Conservation (phyloP, 1,140 invertebrate species). For the Arion vulgaris region DNA sequence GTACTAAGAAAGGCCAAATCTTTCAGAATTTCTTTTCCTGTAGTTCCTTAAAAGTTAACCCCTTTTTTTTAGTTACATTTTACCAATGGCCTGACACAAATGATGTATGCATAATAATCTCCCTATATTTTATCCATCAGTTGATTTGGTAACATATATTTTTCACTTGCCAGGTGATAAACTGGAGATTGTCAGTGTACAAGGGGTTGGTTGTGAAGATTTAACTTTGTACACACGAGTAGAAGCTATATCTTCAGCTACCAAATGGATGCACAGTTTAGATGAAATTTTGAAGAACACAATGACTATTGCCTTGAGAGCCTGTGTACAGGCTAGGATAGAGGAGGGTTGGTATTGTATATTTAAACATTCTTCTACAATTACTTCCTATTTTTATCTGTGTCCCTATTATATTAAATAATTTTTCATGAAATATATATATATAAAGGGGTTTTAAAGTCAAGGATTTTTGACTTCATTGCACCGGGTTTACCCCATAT, state of each 20-base stretch:
- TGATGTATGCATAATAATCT: too few relatives aligned
- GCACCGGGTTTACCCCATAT: too few relatives aligned
- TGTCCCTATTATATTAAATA: too few relatives aligned
- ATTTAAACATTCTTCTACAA: background rate
- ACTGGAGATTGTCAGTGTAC: slow-evolving; percentile 62
- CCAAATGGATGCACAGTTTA: slow-evolving; percentile 66
- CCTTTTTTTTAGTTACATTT: too few relatives aligned
- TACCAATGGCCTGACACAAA: too few relatives aligned
- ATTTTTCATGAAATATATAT: background rate
- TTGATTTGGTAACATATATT: too few relatives aligned
- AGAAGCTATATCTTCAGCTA: slow-evolving; percentile 57
- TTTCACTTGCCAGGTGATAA: slow-evolving; percentile 62
- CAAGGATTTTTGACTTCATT: too few relatives aligned
- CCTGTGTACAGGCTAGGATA: slow-evolving; percentile 66
- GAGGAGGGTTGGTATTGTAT: slow-evolving; percentile 60
- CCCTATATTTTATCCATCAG: too few relatives aligned
- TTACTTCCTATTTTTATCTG: too few relatives aligned
- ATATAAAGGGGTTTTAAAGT: background rate
- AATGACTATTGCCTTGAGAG: slow-evolving; percentile 62
- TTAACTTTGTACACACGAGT: slow-evolving; percentile 61
- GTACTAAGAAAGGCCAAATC: too few relatives aligned
- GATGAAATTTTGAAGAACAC: slow-evolving; percentile 69
- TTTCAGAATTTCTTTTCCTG: too few relatives aligned
- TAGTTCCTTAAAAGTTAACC: too few relatives aligned
- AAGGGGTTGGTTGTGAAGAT: slow-evolving; percentile 63